Conservation (phyloP, 2,888 invertebrate species). For the Pantelozetes paolii region DNA sequence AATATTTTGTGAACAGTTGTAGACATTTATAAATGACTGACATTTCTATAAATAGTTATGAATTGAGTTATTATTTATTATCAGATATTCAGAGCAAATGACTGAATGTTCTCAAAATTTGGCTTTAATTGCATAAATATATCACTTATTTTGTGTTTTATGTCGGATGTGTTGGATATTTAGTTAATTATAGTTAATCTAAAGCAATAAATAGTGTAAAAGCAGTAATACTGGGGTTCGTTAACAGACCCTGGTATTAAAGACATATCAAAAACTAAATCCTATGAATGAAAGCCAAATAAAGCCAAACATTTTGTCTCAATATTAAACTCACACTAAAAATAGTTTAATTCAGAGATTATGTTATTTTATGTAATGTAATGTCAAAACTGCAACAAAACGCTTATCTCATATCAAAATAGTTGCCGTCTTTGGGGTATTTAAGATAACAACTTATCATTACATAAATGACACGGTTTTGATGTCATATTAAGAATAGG, state of each 20-base stretch:
- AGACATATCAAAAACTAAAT: no score
- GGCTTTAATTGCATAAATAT: no score
- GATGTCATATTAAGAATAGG: constrained; percentile 9
- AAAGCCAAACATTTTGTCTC: neutral
- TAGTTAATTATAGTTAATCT: constrained; percentile 22
- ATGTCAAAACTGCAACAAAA: constrained; percentile 10
- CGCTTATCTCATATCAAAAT: constrained; percentile 26
- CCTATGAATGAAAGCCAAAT: constrained; percentile 2
- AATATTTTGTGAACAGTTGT: no score
- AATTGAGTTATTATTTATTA: no score
- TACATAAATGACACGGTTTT: constrained; percentile 30
- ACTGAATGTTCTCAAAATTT: no score
- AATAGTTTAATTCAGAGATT: constrained; percentile 20
- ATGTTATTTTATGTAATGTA: constrained; percentile 13
- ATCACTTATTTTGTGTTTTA: neutral
- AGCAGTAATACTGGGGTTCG: neutral
- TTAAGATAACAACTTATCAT: constrained; percentile 29
- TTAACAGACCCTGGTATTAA: no score
- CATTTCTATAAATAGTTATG: no score
- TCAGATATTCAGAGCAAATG: no score
- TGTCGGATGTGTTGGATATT: constrained; percentile 10
- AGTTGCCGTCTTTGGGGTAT: constrained; percentile 6
- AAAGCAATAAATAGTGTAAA: neutral
- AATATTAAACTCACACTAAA: neutral
- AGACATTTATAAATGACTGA: no score